phyloP scores from a whole-genome alignment of 2,888 invertebrate species.

The Thymelicus lineola region DNA sequence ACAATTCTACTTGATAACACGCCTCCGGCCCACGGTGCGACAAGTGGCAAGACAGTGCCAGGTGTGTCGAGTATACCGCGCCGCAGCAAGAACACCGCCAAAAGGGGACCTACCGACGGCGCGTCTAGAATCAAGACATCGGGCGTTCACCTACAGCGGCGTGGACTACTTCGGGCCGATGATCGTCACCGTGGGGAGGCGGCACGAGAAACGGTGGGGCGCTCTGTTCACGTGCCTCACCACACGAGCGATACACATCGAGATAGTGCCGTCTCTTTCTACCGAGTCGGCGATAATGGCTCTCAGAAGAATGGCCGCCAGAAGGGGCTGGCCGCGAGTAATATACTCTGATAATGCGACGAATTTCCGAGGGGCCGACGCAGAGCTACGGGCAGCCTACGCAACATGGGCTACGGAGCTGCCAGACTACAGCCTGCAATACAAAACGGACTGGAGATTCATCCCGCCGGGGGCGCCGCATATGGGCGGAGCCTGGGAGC shows the following conservation, averaged over 20 bases:
- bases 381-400: slow-evolving; percentile 27
- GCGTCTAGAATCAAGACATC: slow-evolving; percentile 6
- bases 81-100: neutral
- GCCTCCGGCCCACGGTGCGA: no score
- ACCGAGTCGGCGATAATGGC: slow-evolving; percentile 46
- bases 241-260: slow-evolving; percentile 29
- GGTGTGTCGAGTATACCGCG: no score
- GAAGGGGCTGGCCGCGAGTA: slow-evolving; percentile 41
- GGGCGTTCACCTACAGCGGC: slow-evolving; percentile 39
- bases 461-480: slow-evolving; percentile 37
- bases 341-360: slow-evolving; percentile 44
- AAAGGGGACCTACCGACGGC: neutral
- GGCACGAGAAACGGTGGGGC: slow-evolving; percentile 39
- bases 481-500: slow-evolving; percentile 45
- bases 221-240: slow-evolving; percentile 40
- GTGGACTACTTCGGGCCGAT: slow-evolving; percentile 43
- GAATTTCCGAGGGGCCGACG: slow-evolving; percentile 42
- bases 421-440: neutral
- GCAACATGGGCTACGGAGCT: neutral
- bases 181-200: slow-evolving; percentile 36
- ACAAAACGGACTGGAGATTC: slow-evolving; percentile 2
- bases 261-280: slow-evolving; percentile 20
- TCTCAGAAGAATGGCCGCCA: slow-evolving; percentile 43
- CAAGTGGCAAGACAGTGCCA: no score
- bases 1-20: no score